Conservation (phyloP, 2,888 invertebrate genomes). For the Troglohyphantes excavatus region DNA sequence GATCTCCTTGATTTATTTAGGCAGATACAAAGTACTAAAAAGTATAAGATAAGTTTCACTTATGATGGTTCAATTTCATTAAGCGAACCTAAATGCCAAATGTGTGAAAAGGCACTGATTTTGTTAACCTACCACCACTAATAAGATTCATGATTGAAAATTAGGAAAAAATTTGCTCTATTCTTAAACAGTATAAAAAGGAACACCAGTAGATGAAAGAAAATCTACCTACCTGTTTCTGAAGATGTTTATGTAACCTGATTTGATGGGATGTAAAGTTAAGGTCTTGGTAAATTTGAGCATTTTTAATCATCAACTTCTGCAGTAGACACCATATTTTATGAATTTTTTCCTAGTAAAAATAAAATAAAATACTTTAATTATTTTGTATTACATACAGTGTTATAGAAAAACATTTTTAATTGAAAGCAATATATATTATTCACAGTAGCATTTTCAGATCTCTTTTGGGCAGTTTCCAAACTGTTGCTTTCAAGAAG, state of each 20-base stretch:
- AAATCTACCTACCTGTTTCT: constrained; percentile 44
- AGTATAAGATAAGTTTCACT: too few species aligned
- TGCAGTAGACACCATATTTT: constrained; percentile 18
- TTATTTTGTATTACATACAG: not conserved
- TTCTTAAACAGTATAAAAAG: too few species aligned
- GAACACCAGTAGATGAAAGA: too few species aligned
- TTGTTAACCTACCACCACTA: too few species aligned
- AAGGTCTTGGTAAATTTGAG: not conserved
- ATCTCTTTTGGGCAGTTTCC: constrained; percentile 4
- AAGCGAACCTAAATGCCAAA: too few species aligned
- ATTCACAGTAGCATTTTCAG: constrained; percentile 17
- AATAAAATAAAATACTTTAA: not conserved
- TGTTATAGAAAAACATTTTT: not conserved
- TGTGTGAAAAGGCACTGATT: too few species aligned
- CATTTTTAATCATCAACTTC: constrained; percentile 19
- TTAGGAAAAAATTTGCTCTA: too few species aligned
- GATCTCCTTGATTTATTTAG: too few species aligned
- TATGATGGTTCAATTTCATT: too few species aligned
- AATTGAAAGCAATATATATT: not conserved
- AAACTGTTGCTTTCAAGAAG: constrained; percentile 7
- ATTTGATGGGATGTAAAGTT: not conserved
- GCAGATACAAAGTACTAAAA: too few species aligned
- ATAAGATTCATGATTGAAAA: too few species aligned
- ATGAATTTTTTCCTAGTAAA: constrained; percentile 40
- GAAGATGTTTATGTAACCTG: constrained; percentile 19